Evolutionary conservation across 2,797 vertebrate species (phyloP).

Genomic region (Ficedula albicollis): DNA sequence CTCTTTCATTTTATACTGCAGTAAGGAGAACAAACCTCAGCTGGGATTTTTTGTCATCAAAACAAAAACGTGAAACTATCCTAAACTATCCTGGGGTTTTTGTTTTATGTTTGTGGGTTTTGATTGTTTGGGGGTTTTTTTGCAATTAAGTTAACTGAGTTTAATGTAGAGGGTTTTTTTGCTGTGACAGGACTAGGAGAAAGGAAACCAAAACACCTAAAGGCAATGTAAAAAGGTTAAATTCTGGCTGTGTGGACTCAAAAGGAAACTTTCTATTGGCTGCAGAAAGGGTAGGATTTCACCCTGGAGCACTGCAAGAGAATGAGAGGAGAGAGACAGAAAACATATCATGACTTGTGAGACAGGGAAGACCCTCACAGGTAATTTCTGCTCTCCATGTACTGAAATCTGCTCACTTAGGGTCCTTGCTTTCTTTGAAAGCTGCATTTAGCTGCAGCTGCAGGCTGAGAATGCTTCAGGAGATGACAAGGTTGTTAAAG

Average conservation of each 20-base stretch:
- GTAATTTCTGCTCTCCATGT: neutral
- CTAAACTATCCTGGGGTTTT: neutral
- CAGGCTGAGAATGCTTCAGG: neutral
- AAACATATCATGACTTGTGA: neutral
- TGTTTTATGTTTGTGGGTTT: neutral
- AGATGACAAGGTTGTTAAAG: neutral
- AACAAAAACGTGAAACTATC: neutral
- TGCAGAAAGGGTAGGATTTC: neutral
- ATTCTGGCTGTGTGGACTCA: neutral
- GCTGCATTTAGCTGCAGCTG: neutral
- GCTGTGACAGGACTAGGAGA: neutral
- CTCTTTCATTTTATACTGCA: neutral
- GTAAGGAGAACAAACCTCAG: neutral
- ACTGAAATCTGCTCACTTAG: neutral
- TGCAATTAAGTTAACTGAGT: neutral
- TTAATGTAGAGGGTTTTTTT: neutral
- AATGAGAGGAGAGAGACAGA: neutral
- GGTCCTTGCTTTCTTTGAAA: neutral
- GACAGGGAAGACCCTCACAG: neutral
- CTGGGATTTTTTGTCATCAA: neutral
- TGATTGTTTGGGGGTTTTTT: neutral
- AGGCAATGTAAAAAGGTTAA: neutral
- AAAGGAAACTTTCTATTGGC: neutral
- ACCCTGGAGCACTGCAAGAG: neutral
- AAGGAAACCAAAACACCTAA: neutral